Evolutionary conservation across 2,888 invertebrate species (phyloP), one percentile per base, ranked within the genome.

Genomic region (Drosophila atripex): DNA sequence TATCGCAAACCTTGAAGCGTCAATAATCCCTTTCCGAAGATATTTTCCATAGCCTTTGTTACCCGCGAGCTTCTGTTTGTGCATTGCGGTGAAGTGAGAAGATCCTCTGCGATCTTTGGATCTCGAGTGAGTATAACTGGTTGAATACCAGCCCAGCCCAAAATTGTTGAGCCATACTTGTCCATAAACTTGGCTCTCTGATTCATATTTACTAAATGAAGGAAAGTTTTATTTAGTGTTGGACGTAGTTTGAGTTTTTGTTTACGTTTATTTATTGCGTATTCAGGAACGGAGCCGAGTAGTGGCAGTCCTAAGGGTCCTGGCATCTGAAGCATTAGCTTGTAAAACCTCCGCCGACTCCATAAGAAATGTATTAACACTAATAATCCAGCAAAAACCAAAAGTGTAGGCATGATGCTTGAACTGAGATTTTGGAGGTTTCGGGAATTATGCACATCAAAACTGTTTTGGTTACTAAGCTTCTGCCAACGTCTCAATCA

Each of bases 261-360:
- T 9, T 14, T 70, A 89, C 89, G 78, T 78, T 87, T 80, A 35
- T 77, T 73, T 3, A 35, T 14, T 1, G 35, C 1, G 9, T 25
- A 55, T 77, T 35, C n/a, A 2, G n/a, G 35, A 7, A 7, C 35
- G 0, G 78, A 59, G 39, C 89, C 89, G n/a, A 89, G 11, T 2
- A 88, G 30, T 0, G 88, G 89, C 60, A 74, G 80, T 41, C 88
- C 89, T 18, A 69, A 3, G 0, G 86, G 84, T 21, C 89, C 89
- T 11, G 82, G 75, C 18, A 89, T 52, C 71, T 85, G 75, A 2
- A 76, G 63, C 39, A 75, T 76, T 18, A 89, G 46, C 16, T 57
- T 51, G 49, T 89, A 89, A 50, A 77, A 86, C 32, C 77, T 83
- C 39, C 89, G 71, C 1, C 89, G 80, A 11, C 74, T 74, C 89